Percentiles rank a stretch among this genome's conserved stretches.
Conservation (phyloP, 1,140 invertebrate genomes). For the Zaprionus taronus region DNA sequence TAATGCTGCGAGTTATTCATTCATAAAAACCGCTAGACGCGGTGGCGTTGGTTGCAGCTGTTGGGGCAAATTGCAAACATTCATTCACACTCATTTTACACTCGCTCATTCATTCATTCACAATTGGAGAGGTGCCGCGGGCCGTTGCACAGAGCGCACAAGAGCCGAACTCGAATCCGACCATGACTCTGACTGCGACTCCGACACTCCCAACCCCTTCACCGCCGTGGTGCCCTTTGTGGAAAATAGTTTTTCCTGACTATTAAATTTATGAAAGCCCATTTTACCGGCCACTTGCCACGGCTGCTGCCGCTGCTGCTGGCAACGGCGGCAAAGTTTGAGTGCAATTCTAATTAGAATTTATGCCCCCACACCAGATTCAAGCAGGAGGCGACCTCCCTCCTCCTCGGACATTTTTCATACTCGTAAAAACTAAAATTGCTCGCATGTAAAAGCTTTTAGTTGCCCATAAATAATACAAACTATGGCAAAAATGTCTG, state of each 20-base stretch:
- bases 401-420: conserved; percentile 53
- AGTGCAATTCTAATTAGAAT: conserved; percentile 67
- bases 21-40: conserved; percentile 57
- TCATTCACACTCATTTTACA: conserved; percentile 59
- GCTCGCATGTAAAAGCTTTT: conserved; percentile 76
- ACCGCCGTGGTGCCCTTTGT: conserved; percentile 20
- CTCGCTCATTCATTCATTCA: conserved; percentile 65
- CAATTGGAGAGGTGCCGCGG: conserved; percentile 56
- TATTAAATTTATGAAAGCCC: conserved; percentile 65
- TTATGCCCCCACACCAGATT: conserved; percentile 63
- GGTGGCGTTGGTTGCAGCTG: conserved; percentile 44
- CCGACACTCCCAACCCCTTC: neutral
- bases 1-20: conserved; percentile 69
- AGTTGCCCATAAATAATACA: conserved; percentile 77
- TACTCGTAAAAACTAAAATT: conserved; percentile 77
- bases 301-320: conserved; percentile 9
- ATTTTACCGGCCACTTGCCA: conserved; percentile 44
- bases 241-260: conserved; percentile 49
- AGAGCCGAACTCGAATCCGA: conserved; percentile 29
- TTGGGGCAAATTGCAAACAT: conserved; percentile 74
- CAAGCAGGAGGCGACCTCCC: conserved; percentile 4
- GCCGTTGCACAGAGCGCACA: conserved; percentile 56
- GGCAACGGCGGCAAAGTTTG: conserved; percentile 47
- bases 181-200: conserved; percentile 14
- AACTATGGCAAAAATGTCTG: conserved; percentile 58